phyloP scores from a whole-genome alignment of 2,113 vertebrate species.

The Diglossa brunneiventris region DNA sequence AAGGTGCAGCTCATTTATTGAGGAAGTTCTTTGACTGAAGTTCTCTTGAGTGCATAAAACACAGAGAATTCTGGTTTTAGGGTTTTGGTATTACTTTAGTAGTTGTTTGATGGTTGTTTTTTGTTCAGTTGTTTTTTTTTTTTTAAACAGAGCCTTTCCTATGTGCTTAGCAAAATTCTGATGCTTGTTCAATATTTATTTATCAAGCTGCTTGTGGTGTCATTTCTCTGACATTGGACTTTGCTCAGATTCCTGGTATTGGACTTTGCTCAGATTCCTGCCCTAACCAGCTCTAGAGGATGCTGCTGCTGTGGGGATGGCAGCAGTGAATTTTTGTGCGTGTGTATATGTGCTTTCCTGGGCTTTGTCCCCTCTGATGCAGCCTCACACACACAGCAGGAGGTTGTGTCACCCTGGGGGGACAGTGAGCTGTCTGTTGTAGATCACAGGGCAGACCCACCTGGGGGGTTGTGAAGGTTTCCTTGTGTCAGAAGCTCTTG shows the following conservation, averaged over 20 bases:
- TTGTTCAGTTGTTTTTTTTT: not conserved
- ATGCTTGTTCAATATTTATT: not conserved
- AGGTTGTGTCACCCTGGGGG: not conserved
- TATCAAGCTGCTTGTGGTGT: not conserved
- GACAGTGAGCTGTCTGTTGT: not conserved
- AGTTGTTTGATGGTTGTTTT: not conserved
- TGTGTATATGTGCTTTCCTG: fast-evolving
- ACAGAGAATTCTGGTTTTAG: not conserved
- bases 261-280: not conserved
- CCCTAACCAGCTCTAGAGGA: not conserved
- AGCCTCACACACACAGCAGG: not conserved
- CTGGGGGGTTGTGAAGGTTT: not conserved
- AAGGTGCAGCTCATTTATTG: not conserved
- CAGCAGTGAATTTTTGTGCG: not conserved
- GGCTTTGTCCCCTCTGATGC: not conserved
- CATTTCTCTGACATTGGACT: not conserved
- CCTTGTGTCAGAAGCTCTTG: not conserved
- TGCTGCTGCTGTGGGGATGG: not conserved
- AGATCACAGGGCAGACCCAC: not conserved
- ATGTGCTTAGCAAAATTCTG: not conserved
- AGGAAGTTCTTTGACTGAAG: not conserved
- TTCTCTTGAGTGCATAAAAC: not conserved
- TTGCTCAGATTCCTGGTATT: not conserved
- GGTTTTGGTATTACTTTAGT: not conserved
- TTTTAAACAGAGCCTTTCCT: not conserved